These are phyloP conservation scores for Sarotherodon lohbergeri DNA, from an alignment of 2,113 vertebrate species.

Conservation along the genomic window DNA sequence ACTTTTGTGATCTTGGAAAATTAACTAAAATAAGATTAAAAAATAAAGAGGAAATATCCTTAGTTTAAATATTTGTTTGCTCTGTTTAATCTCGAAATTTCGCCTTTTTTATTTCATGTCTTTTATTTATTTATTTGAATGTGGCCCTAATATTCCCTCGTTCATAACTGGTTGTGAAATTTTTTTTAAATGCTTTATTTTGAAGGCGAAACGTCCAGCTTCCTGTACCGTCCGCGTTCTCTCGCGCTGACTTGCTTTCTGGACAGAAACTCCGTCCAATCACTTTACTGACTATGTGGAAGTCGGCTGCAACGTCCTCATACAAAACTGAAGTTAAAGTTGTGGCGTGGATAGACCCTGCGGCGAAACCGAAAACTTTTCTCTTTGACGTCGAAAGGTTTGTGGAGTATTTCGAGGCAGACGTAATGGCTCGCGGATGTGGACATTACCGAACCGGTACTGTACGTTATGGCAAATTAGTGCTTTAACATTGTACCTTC, in stretches of 20 bases:
- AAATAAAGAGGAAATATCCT: background rate
- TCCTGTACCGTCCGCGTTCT: background rate
- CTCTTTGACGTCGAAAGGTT: background rate
- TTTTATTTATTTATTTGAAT: background rate
- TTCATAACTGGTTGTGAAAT: background rate
- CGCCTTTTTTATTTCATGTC: background rate
- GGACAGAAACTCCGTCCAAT: conserved; percentile 30
- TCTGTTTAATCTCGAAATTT: background rate
- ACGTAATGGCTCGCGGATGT: background rate
- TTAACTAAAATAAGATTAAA: background rate
- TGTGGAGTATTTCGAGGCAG: background rate
- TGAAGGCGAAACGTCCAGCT: background rate
- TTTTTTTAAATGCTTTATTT: background rate
- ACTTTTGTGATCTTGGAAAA: background rate
- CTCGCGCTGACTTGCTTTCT: background rate
- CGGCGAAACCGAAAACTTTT: background rate
- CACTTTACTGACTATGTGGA: conserved; percentile 7
- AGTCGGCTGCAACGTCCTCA: conserved; percentile 18
- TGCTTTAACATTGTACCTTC: background rate
- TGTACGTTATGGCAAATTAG: background rate
- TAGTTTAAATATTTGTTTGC: background rate
- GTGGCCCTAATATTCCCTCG: background rate
- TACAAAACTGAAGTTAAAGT: background rate
- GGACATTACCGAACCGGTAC: background rate
- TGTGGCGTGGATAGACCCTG: background rate